Evolutionary conservation across 1,140 invertebrate genomes (phyloP).

Genomic region (Saccostrea echinata): DNA sequence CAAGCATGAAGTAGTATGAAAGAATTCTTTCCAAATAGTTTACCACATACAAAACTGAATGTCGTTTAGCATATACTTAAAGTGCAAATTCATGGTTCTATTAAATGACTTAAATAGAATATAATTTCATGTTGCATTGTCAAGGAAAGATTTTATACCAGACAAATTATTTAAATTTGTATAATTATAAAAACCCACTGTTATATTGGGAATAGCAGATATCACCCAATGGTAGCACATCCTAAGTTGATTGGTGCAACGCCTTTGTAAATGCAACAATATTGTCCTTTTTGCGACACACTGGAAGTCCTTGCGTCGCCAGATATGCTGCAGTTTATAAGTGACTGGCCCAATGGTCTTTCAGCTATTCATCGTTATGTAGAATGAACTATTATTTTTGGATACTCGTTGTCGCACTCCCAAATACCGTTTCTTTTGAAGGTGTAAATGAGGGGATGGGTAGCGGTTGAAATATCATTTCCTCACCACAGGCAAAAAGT

Average conservation of each 20-base stretch:
- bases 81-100: neutral
- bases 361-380: neutral
- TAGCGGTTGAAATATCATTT: neutral
- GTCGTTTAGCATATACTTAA: neutral
- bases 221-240: neutral
- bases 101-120: constrained; percentile 3
- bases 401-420: neutral
- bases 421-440: constrained; percentile 1
- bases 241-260: neutral
- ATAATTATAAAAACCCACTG: neutral
- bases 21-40: neutral
- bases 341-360: neutral
- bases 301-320: constrained; percentile 1
- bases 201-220: neutral
- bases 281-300: constrained; percentile 8
- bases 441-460: neutral
- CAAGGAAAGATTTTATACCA: neutral
- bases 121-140: constrained; percentile 23
- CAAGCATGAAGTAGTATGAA: neutral
- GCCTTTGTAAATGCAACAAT: neutral
- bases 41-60: neutral
- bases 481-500: neutral
- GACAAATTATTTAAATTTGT: constrained; percentile 28
- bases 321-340: neutral
- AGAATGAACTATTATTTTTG: neutral